These are phyloP conservation scores for Thecophora atra DNA, from an alignment of 2,888 invertebrate species.

Conservation along the genomic window DNA sequence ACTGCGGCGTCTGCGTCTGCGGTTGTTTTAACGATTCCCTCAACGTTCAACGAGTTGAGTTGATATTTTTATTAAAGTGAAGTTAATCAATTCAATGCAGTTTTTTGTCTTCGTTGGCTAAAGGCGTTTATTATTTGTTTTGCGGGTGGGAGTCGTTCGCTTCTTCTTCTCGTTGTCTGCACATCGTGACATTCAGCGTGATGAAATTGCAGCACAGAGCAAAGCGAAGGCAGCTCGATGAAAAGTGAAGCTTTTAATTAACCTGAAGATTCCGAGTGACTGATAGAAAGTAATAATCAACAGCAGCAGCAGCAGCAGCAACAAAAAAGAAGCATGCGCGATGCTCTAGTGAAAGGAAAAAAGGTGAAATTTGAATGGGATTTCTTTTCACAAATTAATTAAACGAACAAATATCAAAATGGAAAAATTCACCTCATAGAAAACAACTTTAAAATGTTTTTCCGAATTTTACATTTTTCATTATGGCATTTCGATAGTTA, in stretches of 20 bases:
- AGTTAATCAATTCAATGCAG: background rate
- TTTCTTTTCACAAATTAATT: too few species aligned
- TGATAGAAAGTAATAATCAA: background rate
- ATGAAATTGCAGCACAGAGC: slow-evolving; percentile 30
- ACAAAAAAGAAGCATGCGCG: background rate
- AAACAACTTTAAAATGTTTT: background rate
- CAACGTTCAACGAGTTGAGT: slow-evolving; percentile 4
- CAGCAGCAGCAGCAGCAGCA: background rate
- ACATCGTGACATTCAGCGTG: slow-evolving; percentile 7
- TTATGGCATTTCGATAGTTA: too few species aligned
- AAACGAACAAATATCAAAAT: too few species aligned
- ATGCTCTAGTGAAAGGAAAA: background rate
- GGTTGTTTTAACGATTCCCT: background rate
- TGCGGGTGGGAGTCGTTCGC: slow-evolving; percentile 18
- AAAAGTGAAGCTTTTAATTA: slow-evolving; percentile 2
- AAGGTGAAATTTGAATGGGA: background rate
- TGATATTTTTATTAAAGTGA: slow-evolving; percentile 16
- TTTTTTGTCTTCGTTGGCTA: background rate
- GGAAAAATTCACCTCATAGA: too few species aligned
- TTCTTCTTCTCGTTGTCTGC: background rate
- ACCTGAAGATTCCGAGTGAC: background rate
- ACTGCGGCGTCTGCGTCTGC: background rate
- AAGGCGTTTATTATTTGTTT: background rate
- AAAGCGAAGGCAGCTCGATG: slow-evolving; percentile 2
- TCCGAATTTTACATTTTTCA: too few species aligned